These are phyloP conservation scores for Cynocephalus volans DNA, from an alignment of 2,113 vertebrate species.

Conservation along the genomic window DNA sequence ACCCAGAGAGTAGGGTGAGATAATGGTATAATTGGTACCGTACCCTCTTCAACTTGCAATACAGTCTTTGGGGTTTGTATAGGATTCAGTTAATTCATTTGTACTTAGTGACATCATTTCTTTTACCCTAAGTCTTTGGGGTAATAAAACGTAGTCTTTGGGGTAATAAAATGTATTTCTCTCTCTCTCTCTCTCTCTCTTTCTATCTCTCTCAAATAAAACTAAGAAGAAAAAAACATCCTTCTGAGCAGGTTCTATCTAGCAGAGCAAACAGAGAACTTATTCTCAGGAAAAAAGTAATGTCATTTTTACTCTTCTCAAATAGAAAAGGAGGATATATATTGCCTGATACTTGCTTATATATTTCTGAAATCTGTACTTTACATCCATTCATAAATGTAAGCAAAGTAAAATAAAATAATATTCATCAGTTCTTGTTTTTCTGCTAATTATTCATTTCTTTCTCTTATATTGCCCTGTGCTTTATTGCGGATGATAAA, in stretches of 20 bases:
- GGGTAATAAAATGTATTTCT: too few species aligned
- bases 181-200: neutral
- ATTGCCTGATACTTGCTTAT: neutral
- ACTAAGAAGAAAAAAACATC: neutral
- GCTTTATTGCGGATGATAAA: neutral
- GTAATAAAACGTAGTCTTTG: neutral
- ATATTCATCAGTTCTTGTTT: neutral
- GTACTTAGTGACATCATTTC: slow-evolving; percentile 18
- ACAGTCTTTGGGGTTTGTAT: slow-evolving; percentile 55
- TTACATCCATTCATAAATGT: neutral
- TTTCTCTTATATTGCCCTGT: neutral
- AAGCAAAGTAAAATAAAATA: slow-evolving; percentile 36
- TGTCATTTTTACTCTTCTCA: neutral
- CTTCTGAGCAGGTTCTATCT: slow-evolving; percentile 1
- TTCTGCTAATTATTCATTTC: neutral
- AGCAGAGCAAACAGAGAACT: neutral
- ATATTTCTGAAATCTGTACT: neutral
- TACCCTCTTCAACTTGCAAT: slow-evolving; percentile 77
- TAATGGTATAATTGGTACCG: slow-evolving; percentile 81
- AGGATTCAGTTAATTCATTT: slow-evolving; percentile 55
- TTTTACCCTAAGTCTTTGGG: slow-evolving; percentile 5
- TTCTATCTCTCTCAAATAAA: neutral
- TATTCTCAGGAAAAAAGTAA: neutral
- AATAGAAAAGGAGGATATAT: neutral
- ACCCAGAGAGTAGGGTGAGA: slow-evolving; percentile 69